Base-by-base conservation (phyloP, 2,113 vertebrate genomes). In the Setophaga coronata region DNA sequence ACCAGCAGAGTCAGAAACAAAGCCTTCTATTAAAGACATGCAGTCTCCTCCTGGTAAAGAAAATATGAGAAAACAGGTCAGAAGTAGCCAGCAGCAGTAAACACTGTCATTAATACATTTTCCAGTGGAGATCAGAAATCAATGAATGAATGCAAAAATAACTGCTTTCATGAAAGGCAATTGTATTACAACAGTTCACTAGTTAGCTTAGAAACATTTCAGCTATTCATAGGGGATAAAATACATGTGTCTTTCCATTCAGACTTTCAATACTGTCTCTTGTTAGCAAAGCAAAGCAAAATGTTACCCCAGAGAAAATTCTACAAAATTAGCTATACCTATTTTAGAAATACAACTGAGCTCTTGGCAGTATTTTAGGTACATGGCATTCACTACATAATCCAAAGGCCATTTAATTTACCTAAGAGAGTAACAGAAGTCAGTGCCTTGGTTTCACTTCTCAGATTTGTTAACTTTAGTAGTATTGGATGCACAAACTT, bases 11-110 rank as follows among this genome's bases (percentile, higher is more conserved):
- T n/a, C 61, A 78, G 47, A 91, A 82, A 64, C 0, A 0, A 71
- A 58, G 14, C 36, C 60, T 24, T 57, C 36, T 56, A 3, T 76
- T 71, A 72, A 61, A 79, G 24, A 79, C 11, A 26, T 3, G 2
- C 10, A 51, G 19, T 10, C 42, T 73, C 19, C 25, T 82, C 42
- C 82, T 82, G 70, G 38, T 70, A 87, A 58, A 50, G 9, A 54
- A 91, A 90, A 64, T n/a, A 71, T 3, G 19, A 93, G 57, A 87
- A 97, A 97, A 64, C 31, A 88, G 78, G 81, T 93, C 84, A 94
- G n/a, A 85, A 94, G 67, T 89, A 86, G 89, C 89, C 72, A 94
- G 60, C 47, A 96, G 89, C 86, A 92, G 53, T 47, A 58, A 94
- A 77, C 18, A 36, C 33, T 34, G 24, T 71, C 34, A 58, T 87